Base-by-base conservation (phyloP, 1,140 invertebrate genomes). In the Platyscapa corneri region DNA sequence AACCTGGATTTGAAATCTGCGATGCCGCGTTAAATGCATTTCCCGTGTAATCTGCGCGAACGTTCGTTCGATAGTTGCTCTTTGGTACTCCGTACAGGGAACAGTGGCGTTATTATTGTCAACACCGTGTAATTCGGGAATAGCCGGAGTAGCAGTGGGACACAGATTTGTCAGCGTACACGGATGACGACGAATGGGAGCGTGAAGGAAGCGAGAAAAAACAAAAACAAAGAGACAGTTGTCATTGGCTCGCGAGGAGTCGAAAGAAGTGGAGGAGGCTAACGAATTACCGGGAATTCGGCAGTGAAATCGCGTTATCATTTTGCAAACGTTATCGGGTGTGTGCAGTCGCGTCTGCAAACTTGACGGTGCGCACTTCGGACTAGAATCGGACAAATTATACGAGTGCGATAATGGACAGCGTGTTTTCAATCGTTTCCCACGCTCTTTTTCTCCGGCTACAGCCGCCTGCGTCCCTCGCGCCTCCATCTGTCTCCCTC, bases 351-450 rank as follows among this genome's bases (percentile, higher is more conserved):
- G 56, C 23, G 10, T 2, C 27, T 20, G 49, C 49, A 53, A 53
- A 18, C 64, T 78, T 72, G 27, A 67, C 42, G 67, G 53, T 37
- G 30, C 82, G 16, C 16, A 23, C 75, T 23, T 27, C 56, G 30
- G 7, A 27, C 65, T 42, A 76, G 70, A 65, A 60, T 72, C 72
- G 56, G 70, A 70, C 70, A 46, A 79, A 70, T 84, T 78, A 70
- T 30, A 82, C 60, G 37, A 64, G 30, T 70, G 67, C 75, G 82
- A 88, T 88, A 86, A 72, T 83, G 87, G 83, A 81, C 76, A 76
- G 32, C 75, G 49, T 60, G 3, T 60, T 60, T 60, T 27, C 56
- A 27, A 60, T 27, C 56, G 23, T 65, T n/a, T 70, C 27, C 49
- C 79, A 77, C 49, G 6, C 78, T 82, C 32, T 53, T 49, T 78